Conservation (phyloP, 2,797 vertebrate genomes). For the Poecile montanus region DNA sequence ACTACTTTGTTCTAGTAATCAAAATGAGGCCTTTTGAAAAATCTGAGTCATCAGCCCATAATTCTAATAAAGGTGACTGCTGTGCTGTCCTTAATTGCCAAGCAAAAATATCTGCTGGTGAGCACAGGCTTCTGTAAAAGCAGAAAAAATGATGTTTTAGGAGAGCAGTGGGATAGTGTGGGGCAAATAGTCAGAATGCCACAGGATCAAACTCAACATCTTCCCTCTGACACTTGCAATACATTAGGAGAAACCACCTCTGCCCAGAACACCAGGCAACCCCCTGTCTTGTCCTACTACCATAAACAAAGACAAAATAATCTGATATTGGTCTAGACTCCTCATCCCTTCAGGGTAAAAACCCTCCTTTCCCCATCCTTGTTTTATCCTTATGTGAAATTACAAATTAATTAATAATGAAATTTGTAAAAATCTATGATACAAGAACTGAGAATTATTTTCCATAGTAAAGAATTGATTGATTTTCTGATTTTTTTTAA, state of each 20-base stretch:
- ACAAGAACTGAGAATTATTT: neutral
- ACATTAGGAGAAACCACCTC: neutral
- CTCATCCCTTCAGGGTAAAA: neutral
- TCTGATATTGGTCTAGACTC: neutral
- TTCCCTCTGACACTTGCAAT: neutral
- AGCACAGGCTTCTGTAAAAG: neutral
- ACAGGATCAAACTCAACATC: neutral
- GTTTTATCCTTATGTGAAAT: neutral
- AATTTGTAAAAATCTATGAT: neutral
- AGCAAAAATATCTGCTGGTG: neutral
- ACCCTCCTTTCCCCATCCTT: neutral
- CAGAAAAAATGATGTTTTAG: neutral
- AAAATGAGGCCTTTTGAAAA: neutral
- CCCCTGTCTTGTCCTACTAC: neutral
- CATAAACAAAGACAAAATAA: neutral
- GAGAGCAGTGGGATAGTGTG: neutral
- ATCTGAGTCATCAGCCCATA: neutral
- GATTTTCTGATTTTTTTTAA: neutral
- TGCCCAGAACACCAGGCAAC: neutral
- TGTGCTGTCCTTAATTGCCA: neutral
- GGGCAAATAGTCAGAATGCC: neutral
- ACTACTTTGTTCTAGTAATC: neutral
- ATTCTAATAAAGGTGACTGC: neutral
- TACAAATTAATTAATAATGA: neutral
- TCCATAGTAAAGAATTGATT: neutral